These are phyloP conservation scores for Chironomus tepperi DNA, from an alignment of 1,140 invertebrate species.

Conservation along the genomic window DNA sequence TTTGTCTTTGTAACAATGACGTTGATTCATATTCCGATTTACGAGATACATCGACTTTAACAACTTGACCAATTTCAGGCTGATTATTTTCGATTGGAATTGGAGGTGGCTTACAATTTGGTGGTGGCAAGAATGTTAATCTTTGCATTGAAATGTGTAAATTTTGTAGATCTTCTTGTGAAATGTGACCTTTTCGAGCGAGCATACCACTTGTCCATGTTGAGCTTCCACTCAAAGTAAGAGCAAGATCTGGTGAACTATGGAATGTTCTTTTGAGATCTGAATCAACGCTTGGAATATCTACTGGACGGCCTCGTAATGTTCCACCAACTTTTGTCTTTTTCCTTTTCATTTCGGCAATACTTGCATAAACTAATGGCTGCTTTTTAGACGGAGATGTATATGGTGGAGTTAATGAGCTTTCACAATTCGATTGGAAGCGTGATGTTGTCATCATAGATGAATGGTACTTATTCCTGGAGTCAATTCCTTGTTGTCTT, in stretches of 20 bases:
- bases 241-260: conserved; percentile 72
- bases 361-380: conserved; percentile 75
- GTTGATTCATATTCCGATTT: conserved; percentile 39
- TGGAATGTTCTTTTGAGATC: conserved; percentile 74
- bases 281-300: conserved; percentile 37
- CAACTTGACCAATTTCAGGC: conserved; percentile 51
- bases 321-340: conserved; percentile 36
- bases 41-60: conserved; percentile 58
- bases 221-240: conserved; percentile 29
- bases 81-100: conserved; percentile 41
- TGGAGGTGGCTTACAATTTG: conserved; percentile 58
- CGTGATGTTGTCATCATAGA: conserved; percentile 64
- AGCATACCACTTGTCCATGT: conserved; percentile 38
- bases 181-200: conserved; percentile 53
- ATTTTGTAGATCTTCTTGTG: conserved; percentile 66
- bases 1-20: conserved; percentile 36
- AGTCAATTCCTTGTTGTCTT: conserved; percentile 53
- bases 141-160: conserved; percentile 38
- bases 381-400: conserved; percentile 53
- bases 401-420: conserved; percentile 49
- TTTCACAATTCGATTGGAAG: conserved; percentile 53
- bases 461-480: conserved; percentile 37
- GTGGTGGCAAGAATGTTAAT: conserved; percentile 48
- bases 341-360: conserved; percentile 85
- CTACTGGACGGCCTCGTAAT: conserved; percentile 37